Conservation (phyloP, 2,113 vertebrate species). For the Clarias macrocephalus region DNA sequence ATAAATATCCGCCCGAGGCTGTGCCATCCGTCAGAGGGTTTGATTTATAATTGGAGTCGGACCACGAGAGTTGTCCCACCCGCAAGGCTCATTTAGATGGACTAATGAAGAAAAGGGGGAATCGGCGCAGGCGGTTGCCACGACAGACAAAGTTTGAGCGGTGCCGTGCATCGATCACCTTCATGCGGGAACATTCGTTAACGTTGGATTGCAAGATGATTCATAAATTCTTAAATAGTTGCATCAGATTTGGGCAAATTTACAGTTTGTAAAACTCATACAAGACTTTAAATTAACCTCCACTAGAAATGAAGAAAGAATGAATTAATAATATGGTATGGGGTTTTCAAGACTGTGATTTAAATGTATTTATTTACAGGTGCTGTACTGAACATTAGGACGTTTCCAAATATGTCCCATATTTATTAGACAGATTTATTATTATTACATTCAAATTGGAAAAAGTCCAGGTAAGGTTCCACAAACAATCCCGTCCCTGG, state of each 20-base stretch:
- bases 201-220: background rate
- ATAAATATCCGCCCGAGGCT: conserved; percentile 47
- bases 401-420: background rate
- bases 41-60: conserved; percentile 54
- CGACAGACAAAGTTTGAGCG: conserved; percentile 20
- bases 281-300: background rate
- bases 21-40: conserved; percentile 62
- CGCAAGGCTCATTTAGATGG: conserved; percentile 50
- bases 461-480: background rate
- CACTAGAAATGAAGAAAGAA: background rate
- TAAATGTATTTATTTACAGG: background rate
- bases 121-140: conserved; percentile 39
- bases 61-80: conserved; percentile 32
- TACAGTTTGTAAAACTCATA: background rate
- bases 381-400: background rate
- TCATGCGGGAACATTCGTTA: conserved; percentile 28
- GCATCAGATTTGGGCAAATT: conserved; percentile 5
- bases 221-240: conserved; percentile 10
- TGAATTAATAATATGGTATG: background rate
- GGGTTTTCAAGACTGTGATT: background rate
- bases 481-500: background rate
- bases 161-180: conserved; percentile 33
- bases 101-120: conserved; percentile 56
- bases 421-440: background rate
- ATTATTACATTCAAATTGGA: background rate